A percentile compares a stretch with the other conserved stretches of the same genome.
These are phyloP conservation scores for Ctenochaetus hawaiiensis DNA, from an alignment of 2,797 vertebrate species.

Conservation along the genomic window DNA sequence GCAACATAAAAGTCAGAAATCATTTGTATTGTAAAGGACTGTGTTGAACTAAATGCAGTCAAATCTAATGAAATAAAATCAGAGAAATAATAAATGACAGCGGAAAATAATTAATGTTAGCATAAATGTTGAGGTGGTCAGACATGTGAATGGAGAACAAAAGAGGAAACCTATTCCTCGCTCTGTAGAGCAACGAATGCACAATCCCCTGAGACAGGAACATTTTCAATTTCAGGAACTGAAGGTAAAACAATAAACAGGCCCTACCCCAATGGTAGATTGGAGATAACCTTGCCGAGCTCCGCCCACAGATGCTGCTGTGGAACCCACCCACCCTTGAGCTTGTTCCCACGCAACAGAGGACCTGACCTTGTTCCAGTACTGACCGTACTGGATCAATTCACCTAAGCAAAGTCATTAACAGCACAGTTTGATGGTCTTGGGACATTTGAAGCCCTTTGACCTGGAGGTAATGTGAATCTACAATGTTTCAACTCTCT, in stretches of 20 bases:
- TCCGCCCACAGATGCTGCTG: slow-evolving; percentile 51
- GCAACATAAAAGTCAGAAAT: slow-evolving; percentile 66
- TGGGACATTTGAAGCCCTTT: slow-evolving; percentile 68
- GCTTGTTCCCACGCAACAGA: slow-evolving; percentile 59
- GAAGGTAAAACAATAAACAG: slow-evolving; percentile 83
- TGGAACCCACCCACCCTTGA: slow-evolving; percentile 19
- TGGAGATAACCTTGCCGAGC: slow-evolving; percentile 71
- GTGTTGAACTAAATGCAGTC: neutral
- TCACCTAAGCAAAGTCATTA: slow-evolving; percentile 56
- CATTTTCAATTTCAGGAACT: slow-evolving; percentile 79
- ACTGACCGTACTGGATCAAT: slow-evolving; percentile 55
- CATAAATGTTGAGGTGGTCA: neutral
- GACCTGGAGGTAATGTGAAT: slow-evolving; percentile 64
- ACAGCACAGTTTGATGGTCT: slow-evolving; percentile 50
- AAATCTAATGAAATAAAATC: neutral
- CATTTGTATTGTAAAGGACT: neutral
- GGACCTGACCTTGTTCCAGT: slow-evolving; percentile 37
- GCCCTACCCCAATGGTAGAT: slow-evolving; percentile 64
- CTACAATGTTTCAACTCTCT: slow-evolving; percentile 57
- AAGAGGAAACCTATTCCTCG: neutral
- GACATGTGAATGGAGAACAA: slow-evolving; percentile 1
- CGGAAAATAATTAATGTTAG: neutral
- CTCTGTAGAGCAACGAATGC: slow-evolving; percentile 9
- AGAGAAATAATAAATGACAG: no score
- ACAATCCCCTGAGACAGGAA: slow-evolving; percentile 55